These are phyloP conservation scores for Eulimnadia texana DNA, from an alignment of 1,140 invertebrate genomes.

Conservation along the genomic window DNA sequence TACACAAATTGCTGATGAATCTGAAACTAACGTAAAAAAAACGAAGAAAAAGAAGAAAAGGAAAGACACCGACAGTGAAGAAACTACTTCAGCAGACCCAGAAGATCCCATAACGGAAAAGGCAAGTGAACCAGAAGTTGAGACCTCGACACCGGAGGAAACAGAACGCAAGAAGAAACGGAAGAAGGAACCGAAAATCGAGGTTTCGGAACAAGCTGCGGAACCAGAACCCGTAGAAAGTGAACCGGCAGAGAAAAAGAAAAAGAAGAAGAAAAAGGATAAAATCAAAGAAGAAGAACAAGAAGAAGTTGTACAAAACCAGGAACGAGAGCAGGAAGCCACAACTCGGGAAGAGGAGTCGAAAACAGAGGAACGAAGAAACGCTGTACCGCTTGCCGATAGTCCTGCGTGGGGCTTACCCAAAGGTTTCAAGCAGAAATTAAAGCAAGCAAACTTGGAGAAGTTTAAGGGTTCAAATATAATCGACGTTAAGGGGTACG, in stretches of 20 bases:
- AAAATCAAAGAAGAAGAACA: slow-evolving; percentile 1
- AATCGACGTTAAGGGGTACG: too few species aligned
- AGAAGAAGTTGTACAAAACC: neutral
- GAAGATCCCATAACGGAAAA: neutral
- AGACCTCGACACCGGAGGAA: neutral
- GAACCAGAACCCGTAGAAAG: slow-evolving; percentile 3
- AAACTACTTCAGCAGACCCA: neutral
- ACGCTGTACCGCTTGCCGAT: too few species aligned
- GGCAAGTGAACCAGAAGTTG: neutral
- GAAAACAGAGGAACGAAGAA: too few species aligned
- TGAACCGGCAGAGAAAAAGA: slow-evolving; percentile 1
- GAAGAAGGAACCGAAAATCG: neutral
- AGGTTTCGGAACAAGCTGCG: neutral
- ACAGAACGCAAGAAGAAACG: neutral
- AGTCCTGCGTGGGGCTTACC: too few species aligned
- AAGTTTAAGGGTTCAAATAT: too few species aligned
- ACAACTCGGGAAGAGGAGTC: too few species aligned
- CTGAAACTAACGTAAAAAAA: neutral
- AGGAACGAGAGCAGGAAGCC: neutral
- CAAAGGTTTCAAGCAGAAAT: too few species aligned
- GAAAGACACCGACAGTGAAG: neutral
- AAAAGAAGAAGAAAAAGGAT: slow-evolving; percentile 11
- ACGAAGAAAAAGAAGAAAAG: neutral
- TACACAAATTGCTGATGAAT: too few species aligned
- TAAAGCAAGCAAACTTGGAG: too few species aligned